Base-by-base conservation (phyloP, 1,140 invertebrate genomes). In the Scaptodrosophila lebanonensis region DNA sequence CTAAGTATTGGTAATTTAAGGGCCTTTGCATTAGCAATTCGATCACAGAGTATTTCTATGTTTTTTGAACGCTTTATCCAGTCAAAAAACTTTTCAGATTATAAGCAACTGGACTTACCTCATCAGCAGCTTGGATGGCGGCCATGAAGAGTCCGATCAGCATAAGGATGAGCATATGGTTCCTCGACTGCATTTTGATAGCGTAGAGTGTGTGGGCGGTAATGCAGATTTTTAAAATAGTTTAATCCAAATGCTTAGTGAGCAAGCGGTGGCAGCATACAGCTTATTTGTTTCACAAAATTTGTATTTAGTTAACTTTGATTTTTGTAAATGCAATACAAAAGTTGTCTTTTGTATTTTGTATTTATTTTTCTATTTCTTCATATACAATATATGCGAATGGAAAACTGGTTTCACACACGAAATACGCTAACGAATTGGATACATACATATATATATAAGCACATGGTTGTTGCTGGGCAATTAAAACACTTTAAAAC, bases 111-210 rank as follows among this genome's bases (percentile, higher is more conserved):
- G 12, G 29, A 51, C 67, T 82, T 68, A 77, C 73, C 73, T 77
- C 75, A 62, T 77, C 75, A 68, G 63, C 60, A 50, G 75, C 75
- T 44, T 77, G 73, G 65, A 69, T 82, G 68, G 60, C 38, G 56
- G 68, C 75, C 53, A 52, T 68, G 33, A 77, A 40, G 38, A 77
- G 47, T 44, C 66, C 49, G 32, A 72, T 29, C 25, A 77, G 75
- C 59, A 79, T 16, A 18, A 52, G 39, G 25, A 50, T 51, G 27
- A 67, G 35, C 50, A 77, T 69, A 49, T 66, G 59, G 52, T 65
- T 60, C 36, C 36, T 35, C 38, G 18, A 15, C 33, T 25, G 22
- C 8, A 25, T 3, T 25, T 25, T n/a, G 22, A 4, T 25, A 8
- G 3, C 8, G 22, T 25, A 4, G 22, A n/a, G n/a, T n/a, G 3